A percentile compares a stretch with the other conserved stretches of the same genome.
Conservation (phyloP, 2,888 invertebrate genomes). For the Himalopsyche anomala region DNA sequence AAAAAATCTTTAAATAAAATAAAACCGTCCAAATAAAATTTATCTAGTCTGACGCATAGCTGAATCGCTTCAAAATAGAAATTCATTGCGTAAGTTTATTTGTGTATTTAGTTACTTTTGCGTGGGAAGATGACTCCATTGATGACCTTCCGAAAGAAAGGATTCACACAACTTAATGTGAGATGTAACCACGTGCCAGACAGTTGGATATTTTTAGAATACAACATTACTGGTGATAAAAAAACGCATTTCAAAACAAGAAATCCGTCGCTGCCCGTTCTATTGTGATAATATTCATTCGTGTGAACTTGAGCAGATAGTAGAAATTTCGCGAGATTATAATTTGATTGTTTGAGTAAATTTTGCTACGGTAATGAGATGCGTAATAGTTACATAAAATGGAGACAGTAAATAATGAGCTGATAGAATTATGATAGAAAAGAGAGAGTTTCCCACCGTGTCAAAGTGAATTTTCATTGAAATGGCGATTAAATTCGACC, state of each 20-base stretch:
- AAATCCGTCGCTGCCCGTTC: not conserved
- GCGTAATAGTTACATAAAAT: constrained; percentile 23
- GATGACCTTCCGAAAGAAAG: constrained; percentile 21
- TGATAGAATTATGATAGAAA: not conserved
- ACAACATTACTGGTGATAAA: constrained; percentile 7
- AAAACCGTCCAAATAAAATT: too few relatives aligned
- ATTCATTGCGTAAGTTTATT: constrained; percentile 17
- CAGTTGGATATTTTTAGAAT: constrained; percentile 1
- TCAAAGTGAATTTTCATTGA: not conserved
- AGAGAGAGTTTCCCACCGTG: not conserved
- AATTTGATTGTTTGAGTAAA: constrained; percentile 11
- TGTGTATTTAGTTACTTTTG: not conserved
- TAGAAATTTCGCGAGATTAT: not conserved
- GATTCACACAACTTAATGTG: constrained; percentile 1
- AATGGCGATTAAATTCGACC: too few relatives aligned
- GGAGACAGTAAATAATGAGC: not conserved
- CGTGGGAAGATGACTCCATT: constrained; percentile 26
- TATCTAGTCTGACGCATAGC: too few relatives aligned
- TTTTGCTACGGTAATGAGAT: not conserved
- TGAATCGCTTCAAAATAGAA: not conserved
- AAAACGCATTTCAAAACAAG: constrained; percentile 21
- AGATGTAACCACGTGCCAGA: constrained; percentile 24
- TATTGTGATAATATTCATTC: not conserved
- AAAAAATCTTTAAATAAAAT: too few relatives aligned
- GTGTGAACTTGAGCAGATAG: constrained; percentile 1